Evolutionary conservation across 2,888 invertebrate genomes (phyloP).

Genomic region (Acleris literana): DNA sequence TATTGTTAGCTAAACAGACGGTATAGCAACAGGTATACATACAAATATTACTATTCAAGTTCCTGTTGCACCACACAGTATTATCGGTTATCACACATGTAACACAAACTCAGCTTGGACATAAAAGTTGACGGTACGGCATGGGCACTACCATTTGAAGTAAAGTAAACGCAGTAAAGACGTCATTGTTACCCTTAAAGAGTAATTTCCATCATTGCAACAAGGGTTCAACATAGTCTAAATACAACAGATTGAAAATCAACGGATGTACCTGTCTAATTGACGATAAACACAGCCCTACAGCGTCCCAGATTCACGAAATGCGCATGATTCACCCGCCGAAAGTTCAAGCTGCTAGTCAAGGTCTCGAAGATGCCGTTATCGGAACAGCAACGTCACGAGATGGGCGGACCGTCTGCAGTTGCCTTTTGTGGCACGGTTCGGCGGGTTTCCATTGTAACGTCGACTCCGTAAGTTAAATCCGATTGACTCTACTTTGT

Average conservation of each 20-base stretch:
- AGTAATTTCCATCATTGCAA: no score
- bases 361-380: slow-evolving; percentile 76
- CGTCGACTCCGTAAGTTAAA: slow-evolving; percentile 39
- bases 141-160: no score
- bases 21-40: no score
- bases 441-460: slow-evolving; percentile 53
- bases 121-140: no score
- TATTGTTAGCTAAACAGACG: no score
- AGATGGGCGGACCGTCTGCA: slow-evolving; percentile 52
- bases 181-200: no score
- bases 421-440: slow-evolving; percentile 37
- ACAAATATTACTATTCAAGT: no score
- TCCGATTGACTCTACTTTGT: slow-evolving; percentile 33
- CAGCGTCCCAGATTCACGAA: slow-evolving; percentile 29
- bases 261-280: not conserved
- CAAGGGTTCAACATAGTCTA: no score
- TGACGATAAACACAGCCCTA: slow-evolving; percentile 10
- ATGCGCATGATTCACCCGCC: slow-evolving; percentile 51
- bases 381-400: slow-evolving; percentile 77
- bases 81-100: no score
- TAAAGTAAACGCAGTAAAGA: no score
- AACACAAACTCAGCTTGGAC: no score
- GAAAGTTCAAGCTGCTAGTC: slow-evolving; percentile 66
- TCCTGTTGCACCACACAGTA: no score
- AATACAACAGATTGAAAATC: not conserved